phyloP scores from a whole-genome alignment of 2,113 vertebrate genomes.

The Sciurus niger region DNA sequence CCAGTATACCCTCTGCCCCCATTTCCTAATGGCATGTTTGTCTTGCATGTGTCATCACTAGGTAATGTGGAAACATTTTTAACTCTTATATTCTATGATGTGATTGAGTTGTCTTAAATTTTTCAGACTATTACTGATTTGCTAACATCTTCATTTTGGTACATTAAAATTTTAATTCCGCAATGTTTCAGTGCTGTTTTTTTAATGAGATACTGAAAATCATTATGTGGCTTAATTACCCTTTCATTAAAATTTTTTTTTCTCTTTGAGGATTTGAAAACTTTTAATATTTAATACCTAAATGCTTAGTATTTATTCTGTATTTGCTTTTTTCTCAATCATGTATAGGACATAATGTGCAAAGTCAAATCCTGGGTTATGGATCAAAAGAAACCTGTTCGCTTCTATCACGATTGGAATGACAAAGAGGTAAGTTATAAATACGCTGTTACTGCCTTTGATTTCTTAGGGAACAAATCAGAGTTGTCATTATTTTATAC shows the following conservation, averaged over 20 bases:
- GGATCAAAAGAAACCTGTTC: conserved; percentile 97
- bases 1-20: conserved; percentile 87
- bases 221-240: conserved; percentile 70
- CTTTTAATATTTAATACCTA: conserved; percentile 89
- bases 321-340: conserved; percentile 94
- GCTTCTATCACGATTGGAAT: conserved; percentile 96
- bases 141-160: conserved; percentile 63
- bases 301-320: conserved; percentile 91
- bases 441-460: conserved; percentile 65
- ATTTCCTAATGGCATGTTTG: conserved; percentile 89
- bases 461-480: conserved; percentile 63
- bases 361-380: conserved; percentile 98
- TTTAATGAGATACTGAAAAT: conserved; percentile 76
- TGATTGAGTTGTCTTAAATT: conserved; percentile 75
- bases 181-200: conserved; percentile 67
- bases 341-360: conserved; percentile 96
- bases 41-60: conserved; percentile 88
- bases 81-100: conserved; percentile 81
- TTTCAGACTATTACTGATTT: conserved; percentile 79
- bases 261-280: conserved; percentile 83
- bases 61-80: conserved; percentile 86
- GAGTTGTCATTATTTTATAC: conserved; percentile 58
- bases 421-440: conserved; percentile 95
- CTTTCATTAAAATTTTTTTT: conserved; percentile 49
- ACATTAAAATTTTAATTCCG: conserved; percentile 70